These are phyloP conservation scores for Zaprionus ornatus DNA, from an alignment of 1,140 invertebrate genomes.

Conservation along the genomic window DNA sequence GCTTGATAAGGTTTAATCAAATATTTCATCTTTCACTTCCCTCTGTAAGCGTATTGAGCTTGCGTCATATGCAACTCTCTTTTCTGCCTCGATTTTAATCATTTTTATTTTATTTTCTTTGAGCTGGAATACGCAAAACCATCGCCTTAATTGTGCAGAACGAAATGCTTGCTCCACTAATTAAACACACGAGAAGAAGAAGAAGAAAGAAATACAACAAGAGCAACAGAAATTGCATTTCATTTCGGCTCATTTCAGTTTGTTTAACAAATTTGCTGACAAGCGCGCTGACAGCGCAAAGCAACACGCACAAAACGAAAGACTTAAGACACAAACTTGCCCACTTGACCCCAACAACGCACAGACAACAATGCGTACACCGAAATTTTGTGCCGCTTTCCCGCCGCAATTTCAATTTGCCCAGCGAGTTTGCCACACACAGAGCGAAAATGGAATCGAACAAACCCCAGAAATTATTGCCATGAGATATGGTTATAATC, in stretches of 20 bases:
- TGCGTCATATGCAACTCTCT: not conserved
- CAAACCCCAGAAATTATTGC: constrained; percentile 23
- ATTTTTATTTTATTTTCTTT: constrained; percentile 35
- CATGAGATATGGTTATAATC: constrained; percentile 48
- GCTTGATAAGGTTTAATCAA: too few species aligned
- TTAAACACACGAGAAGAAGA: constrained; percentile 31
- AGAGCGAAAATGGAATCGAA: not conserved
- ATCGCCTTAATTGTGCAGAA: constrained; percentile 71
- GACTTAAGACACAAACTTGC: constrained; percentile 76
- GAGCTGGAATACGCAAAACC: constrained; percentile 44
- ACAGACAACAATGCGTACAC: constrained; percentile 39
- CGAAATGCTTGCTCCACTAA: constrained; percentile 53
- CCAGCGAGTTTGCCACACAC: constrained; percentile 58
- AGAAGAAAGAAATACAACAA: constrained; percentile 22
- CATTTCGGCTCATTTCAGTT: constrained; percentile 73
- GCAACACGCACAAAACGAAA: constrained; percentile 56
- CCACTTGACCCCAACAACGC: constrained; percentile 66
- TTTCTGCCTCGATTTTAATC: not conserved
- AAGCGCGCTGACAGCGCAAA: constrained; percentile 66
- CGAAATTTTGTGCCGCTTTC: constrained; percentile 71
- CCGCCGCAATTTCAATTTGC: constrained; percentile 69
- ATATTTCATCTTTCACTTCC: too few species aligned
- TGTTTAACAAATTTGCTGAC: constrained; percentile 79
- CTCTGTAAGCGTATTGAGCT: constrained; percentile 12
- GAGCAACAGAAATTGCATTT: constrained; percentile 49